Conservation (phyloP, 2,113 vertebrate species). For the Lepus americanus region DNA sequence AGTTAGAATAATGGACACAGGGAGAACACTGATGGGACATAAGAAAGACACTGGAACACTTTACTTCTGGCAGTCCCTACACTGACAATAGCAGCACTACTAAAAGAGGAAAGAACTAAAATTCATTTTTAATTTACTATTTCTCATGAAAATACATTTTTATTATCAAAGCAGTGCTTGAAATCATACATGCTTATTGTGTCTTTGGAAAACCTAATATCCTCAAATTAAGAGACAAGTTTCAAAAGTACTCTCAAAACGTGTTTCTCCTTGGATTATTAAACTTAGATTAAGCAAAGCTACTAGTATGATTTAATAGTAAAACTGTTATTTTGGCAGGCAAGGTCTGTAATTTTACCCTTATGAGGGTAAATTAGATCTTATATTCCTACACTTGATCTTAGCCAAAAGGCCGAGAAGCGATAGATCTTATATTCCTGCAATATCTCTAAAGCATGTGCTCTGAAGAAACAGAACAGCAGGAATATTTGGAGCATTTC, state of each 20-base stretch:
- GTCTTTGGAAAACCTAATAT: slow-evolving; percentile 14
- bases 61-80: background rate
- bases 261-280: slow-evolving; percentile 25
- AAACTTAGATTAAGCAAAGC: slow-evolving; percentile 60
- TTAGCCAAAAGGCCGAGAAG: no score
- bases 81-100: slow-evolving; percentile 50
- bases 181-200: slow-evolving; percentile 67
- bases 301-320: slow-evolving; percentile 55
- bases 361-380: slow-evolving; percentile 70
- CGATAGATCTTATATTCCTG: slow-evolving; percentile 64
- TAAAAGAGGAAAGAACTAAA: slow-evolving; percentile 58
- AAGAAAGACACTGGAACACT: slow-evolving; percentile 19
- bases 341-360: slow-evolving; percentile 73
- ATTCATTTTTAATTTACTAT: slow-evolving; percentile 50
- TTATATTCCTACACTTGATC: slow-evolving; percentile 47
- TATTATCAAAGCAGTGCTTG: slow-evolving; percentile 59
- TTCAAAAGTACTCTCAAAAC: slow-evolving; percentile 67
- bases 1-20: slow-evolving; percentile 64
- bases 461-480: slow-evolving; percentile 77
- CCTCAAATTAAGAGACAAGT: slow-evolving; percentile 72
- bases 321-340: slow-evolving; percentile 74
- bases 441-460: slow-evolving; percentile 80
- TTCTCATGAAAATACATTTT: slow-evolving; percentile 62
- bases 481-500: slow-evolving; percentile 66
- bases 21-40: background rate